phyloP scores from a whole-genome alignment of 2,113 vertebrate species.

The Thomomys bottae region DNA sequence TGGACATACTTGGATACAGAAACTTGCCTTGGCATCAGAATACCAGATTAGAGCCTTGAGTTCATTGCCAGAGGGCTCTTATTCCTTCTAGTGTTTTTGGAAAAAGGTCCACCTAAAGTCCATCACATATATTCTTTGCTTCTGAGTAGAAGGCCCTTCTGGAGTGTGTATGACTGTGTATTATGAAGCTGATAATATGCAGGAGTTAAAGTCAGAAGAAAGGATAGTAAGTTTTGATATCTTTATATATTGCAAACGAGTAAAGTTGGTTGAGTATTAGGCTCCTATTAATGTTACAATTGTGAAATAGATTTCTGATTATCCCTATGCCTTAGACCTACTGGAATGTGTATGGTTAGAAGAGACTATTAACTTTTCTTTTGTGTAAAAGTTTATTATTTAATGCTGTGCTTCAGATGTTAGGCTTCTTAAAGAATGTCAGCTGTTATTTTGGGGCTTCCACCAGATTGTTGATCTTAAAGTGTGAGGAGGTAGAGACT shows the following conservation, averaged over 20 bases:
- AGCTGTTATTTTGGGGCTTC: not conserved
- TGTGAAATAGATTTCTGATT: not conserved
- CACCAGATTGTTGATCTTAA: not conserved
- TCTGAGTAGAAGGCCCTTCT: not conserved
- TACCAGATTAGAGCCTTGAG: not conserved
- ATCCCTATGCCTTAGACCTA: not conserved
- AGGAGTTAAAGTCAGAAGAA: not conserved
- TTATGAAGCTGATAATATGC: slow-evolving; percentile 7
- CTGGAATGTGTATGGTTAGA: not conserved
- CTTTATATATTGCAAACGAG: slow-evolving; percentile 35
- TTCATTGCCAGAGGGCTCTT: slow-evolving; percentile 28
- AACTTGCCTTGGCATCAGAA: not conserved
- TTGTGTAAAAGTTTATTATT: not conserved
- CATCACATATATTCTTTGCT: too few species aligned
- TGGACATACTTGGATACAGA: not conserved
- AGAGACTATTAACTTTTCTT: too few species aligned
- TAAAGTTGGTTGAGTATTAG: slow-evolving; percentile 21
- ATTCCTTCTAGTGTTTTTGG: slow-evolving; percentile 47
- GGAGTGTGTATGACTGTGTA: not conserved
- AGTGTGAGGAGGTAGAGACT: not conserved
- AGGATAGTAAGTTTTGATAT: slow-evolving; percentile 25
- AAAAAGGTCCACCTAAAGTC: not conserved
- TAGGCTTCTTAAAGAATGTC: not conserved
- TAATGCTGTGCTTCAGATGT: slow-evolving; percentile 11
- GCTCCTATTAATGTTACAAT: not conserved